Conservation (phyloP, 2,888 invertebrate genomes). For the Metopia argyrocephala region DNA sequence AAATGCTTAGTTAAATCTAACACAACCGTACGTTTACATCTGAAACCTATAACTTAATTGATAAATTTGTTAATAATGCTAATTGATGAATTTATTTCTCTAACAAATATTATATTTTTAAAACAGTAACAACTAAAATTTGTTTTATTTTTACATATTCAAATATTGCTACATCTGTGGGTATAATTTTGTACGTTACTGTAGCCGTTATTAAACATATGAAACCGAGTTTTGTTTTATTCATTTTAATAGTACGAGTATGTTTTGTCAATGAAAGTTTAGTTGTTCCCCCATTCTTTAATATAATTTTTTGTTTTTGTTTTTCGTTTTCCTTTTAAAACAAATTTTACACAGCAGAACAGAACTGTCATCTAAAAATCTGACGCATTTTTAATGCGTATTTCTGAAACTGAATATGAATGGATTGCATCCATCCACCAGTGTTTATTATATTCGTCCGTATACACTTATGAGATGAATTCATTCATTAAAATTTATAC, state of each 20-base stretch:
- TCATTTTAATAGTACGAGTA: background rate
- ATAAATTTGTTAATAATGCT: no score
- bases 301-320: background rate
- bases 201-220: conserved; percentile 13
- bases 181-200: conserved; percentile 12
- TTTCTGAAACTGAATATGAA: conserved; percentile 21
- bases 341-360: no score
- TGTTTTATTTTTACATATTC: no score
- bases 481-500: conserved; percentile 49
- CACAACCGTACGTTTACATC: no score
- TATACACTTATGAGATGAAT: background rate
- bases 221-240: conserved; percentile 10
- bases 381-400: conserved; percentile 1
- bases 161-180: background rate
- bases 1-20: no score
- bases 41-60: no score
- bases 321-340: conserved; percentile 12
- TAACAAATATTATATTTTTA: no score
- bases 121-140: no score
- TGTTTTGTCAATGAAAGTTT: conserved; percentile 10
- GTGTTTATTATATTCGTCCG: no score
- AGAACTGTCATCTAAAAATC: conserved; percentile 18
- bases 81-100: no score
- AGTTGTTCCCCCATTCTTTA: conserved; percentile 14
- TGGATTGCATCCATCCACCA: no score